Conservation (phyloP, 2,888 invertebrate species). For the Caenorhabditis sp. region DNA sequence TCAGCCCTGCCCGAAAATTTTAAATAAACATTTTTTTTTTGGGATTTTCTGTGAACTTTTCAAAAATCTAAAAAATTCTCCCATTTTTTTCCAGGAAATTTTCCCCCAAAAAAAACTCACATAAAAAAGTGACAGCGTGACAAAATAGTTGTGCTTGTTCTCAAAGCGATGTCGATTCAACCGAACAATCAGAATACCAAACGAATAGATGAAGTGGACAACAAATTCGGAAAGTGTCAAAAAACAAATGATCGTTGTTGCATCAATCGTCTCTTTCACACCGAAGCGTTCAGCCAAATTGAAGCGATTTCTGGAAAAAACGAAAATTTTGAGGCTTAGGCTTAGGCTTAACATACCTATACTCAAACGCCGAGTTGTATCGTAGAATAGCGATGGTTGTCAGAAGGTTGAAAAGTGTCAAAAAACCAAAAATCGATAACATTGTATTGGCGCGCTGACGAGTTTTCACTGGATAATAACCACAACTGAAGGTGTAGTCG, state of each 20-base stretch:
- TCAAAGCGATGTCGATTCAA: not conserved
- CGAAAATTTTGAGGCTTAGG: no score
- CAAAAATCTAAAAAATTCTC: not conserved
- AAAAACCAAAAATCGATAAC: not conserved
- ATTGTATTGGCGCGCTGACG: not conserved
- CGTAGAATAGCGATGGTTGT: not conserved
- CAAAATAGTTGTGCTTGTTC: not conserved
- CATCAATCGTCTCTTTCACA: not conserved
- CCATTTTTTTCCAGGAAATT: not conserved
- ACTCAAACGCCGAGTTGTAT: not conserved
- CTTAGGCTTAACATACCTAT: not conserved
- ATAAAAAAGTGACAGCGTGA: not conserved
- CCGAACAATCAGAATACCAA: not conserved
- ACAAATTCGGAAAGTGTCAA: not conserved
- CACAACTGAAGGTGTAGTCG: not conserved
- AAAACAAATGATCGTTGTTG: not conserved
- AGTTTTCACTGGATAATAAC: not conserved
- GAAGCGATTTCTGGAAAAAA: not conserved
- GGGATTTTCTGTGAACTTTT: not conserved
- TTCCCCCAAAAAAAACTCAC: not conserved
- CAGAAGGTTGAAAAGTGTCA: not conserved
- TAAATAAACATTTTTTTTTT: not conserved
- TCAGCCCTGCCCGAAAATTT: no score
- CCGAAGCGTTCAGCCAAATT: not conserved
- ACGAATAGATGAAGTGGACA: not conserved